phyloP scores from a whole-genome alignment of 2,113 vertebrate genomes.

The Poeciliopsis retropinna region DNA sequence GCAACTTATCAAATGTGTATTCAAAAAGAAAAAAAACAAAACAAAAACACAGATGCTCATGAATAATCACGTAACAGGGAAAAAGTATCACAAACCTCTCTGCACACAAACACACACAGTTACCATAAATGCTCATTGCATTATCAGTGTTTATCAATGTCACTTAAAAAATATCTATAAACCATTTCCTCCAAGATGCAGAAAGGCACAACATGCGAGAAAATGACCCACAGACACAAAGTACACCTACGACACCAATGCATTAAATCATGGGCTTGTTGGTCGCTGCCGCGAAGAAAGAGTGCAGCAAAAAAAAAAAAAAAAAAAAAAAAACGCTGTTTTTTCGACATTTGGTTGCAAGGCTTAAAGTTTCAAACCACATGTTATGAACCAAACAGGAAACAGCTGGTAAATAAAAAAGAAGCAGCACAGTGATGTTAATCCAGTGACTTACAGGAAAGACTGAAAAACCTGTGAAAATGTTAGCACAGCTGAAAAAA shows the following conservation, averaged over 20 bases:
- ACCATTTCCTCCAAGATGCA: constrained; percentile 37
- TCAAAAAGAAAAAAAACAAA: neutral
- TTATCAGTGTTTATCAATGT: constrained; percentile 1
- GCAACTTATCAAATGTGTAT: neutral
- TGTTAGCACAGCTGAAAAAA: neutral
- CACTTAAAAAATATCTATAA: constrained; percentile 1
- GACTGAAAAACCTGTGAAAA: neutral
- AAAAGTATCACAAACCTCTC: neutral
- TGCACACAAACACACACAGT: neutral
- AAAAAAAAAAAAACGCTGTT: neutral
- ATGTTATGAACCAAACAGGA: constrained; percentile 35
- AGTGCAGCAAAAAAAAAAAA: neutral
- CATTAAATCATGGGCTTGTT: neutral
- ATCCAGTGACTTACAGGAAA: constrained; percentile 38
- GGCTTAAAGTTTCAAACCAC: neutral
- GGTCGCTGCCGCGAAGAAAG: neutral
- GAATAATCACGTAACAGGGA: neutral
- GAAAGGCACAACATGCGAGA: neutral
- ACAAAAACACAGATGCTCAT: neutral
- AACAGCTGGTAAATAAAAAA: constrained; percentile 46
- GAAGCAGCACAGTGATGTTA: constrained; percentile 10
- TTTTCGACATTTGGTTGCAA: neutral
- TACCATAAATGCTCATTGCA: constrained; percentile 29
- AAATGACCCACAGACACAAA: constrained; percentile 7
- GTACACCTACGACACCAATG: neutral